Evolutionary conservation across 2,113 vertebrate species (phyloP).

Genomic region (Tyto alba): DNA sequence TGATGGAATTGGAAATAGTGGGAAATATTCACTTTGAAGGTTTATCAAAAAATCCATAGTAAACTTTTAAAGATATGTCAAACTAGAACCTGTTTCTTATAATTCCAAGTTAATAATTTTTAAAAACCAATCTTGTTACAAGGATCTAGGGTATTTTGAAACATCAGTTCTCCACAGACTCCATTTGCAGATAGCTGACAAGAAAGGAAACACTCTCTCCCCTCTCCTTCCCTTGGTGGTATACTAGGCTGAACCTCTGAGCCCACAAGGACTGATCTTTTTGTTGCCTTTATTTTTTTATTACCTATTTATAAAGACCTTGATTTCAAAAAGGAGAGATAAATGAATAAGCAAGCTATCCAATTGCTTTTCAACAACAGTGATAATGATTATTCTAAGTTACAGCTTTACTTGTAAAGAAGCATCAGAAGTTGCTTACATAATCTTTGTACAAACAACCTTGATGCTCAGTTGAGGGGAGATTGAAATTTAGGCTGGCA

Average conservation of each 20-base stretch:
- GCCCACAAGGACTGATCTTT: not conserved
- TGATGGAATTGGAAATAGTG: constrained; percentile 80
- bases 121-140: not conserved
- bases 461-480: constrained; percentile 10
- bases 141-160: not conserved
- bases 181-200: not conserved
- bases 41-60: constrained; percentile 75
- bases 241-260: not conserved
- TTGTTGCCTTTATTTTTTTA: not conserved
- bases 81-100: not conserved
- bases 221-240: not conserved
- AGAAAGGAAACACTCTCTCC: not conserved
- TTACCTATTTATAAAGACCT: not conserved
- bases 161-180: not conserved
- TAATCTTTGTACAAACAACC: constrained; percentile 30
- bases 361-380: not conserved
- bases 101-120: not conserved
- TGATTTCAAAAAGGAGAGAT: not conserved
- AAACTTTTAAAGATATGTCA: constrained; percentile 20
- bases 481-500: constrained; percentile 58
- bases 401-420: constrained; percentile 1
- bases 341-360: not conserved
- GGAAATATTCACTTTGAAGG: constrained; percentile 84
- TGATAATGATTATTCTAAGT: not conserved
- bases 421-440: not conserved